phyloP scores from a whole-genome alignment of 2,113 vertebrate species.

The Cheilinus undulatus region DNA sequence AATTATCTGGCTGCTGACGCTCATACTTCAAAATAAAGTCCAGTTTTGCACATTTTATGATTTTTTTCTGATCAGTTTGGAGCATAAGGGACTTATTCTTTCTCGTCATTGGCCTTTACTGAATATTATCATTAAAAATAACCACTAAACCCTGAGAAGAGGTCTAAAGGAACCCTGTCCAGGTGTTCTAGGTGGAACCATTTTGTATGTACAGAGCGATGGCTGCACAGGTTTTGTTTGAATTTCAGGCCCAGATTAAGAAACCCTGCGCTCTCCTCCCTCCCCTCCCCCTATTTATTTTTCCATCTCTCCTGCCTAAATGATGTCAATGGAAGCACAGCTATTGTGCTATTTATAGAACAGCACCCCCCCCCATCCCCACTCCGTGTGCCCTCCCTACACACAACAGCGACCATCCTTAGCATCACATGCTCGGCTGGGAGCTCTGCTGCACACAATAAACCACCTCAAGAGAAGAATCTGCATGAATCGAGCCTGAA shows the following conservation, averaged over 20 bases:
- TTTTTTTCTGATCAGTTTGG: too few species aligned
- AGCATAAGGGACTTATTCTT: too few species aligned
- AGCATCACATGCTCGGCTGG: slow-evolving; percentile 76
- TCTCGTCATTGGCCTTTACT: too few species aligned
- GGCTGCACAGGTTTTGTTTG: slow-evolving; percentile 78
- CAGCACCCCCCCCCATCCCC: slow-evolving; percentile 9
- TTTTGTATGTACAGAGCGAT: slow-evolving; percentile 57
- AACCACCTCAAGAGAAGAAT: slow-evolving; percentile 76
- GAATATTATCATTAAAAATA: too few species aligned
- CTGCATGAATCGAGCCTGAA: slow-evolving; percentile 80
- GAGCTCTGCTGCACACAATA: slow-evolving; percentile 78
- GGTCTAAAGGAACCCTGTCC: neutral
- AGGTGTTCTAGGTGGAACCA: neutral
- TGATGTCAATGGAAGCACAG: slow-evolving; percentile 88
- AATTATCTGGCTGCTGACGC: too few species aligned
- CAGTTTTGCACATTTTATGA: too few species aligned
- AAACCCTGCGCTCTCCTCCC: slow-evolving; percentile 68
- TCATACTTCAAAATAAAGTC: too few species aligned
- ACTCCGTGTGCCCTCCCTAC: slow-evolving; percentile 12
- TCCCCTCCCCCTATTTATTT: slow-evolving; percentile 84
- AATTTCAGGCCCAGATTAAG: slow-evolving; percentile 84
- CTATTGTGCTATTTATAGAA: slow-evolving; percentile 86
- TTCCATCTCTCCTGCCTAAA: slow-evolving; percentile 87
- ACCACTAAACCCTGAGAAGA: neutral
- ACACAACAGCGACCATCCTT: slow-evolving; percentile 38